Conservation (phyloP, 2,113 vertebrate genomes). For the Stictonetta naevosa region DNA sequence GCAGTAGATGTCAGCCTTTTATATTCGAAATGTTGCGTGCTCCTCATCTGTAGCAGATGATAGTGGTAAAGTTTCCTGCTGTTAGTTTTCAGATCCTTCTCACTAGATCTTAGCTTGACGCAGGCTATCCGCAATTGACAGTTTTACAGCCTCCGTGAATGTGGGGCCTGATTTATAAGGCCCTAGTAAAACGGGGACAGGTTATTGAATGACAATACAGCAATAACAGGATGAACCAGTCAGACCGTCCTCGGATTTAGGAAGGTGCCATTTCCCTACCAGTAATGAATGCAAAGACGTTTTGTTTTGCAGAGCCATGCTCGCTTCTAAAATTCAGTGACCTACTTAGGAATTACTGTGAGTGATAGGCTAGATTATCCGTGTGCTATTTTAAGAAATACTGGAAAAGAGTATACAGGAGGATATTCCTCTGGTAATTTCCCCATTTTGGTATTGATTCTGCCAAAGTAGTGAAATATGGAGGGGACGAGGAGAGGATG, state of each 20-base stretch:
- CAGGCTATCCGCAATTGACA: not conserved
- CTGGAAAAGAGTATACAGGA: not conserved
- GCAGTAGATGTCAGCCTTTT: not conserved
- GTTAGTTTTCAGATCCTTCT: not conserved
- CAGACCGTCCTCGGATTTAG: not conserved
- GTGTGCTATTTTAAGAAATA: not conserved
- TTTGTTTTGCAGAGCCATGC: not conserved
- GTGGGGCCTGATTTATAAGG: not conserved
- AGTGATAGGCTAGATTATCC: not conserved
- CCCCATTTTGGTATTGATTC: not conserved
- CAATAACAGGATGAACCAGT: not conserved
- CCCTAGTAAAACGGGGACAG: not conserved
- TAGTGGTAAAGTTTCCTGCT: not conserved
- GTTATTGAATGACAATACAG: not conserved
- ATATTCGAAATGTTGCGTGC: not conserved
- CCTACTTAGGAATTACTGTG: not conserved
- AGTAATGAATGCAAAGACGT: not conserved
- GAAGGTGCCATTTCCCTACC: not conserved
- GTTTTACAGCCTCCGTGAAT: constrained; percentile 27
- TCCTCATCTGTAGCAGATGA: not conserved
- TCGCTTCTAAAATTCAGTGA: accelerated
- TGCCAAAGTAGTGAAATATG: not conserved
- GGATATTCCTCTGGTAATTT: not conserved
- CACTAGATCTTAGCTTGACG: not conserved
- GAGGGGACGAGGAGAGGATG: not conserved